Base-by-base conservation (phyloP, 2,113 vertebrate species). In the Riparia riparia region DNA sequence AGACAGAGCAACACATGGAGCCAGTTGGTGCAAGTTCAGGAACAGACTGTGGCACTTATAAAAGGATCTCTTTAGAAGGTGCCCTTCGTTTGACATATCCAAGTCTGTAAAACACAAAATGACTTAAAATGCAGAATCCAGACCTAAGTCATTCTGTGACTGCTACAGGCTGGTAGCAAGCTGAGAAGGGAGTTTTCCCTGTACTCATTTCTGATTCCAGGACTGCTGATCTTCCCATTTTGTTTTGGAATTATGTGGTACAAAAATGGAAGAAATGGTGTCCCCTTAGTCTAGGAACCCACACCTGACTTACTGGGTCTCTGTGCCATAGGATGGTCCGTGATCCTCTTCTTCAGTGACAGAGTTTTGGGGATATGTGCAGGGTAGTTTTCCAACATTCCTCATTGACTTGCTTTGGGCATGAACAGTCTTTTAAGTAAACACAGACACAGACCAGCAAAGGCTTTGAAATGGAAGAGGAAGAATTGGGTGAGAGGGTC, bases 1-100 rank as follows among this genome's bases (percentile, higher is more conserved):
- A 94, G 95, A 73, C 44, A 77, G 74, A 91, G 84, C 50, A 89
- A 86, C 93, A 83, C 22, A 45, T 64, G 87, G 74, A 95, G 65
- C 66, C 87, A 93, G 54, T 65, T 94, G 84, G 82, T 96, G 50
- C 0, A 1, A 83, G 79, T 45, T 92, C 82, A 51, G 1, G 13
- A 69, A 31, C 63, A 88, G 73, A 63, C 29, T 32, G 63, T 79
- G 47, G 47, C 73, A 93, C 26, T 56, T 80, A 26, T 49, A 94
- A 96, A 82, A 21, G 5, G 28, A 88, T 77, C 9, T 70, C 17
- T 88, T 60, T 32, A 44, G 34, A 1, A 24, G 47, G 51, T 83
- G 47, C 51, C 86, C 54, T 77, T 82, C 74, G 31, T 90, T 69
- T 70, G 85, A 57, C 39, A 53, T 70, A 83, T 49, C 71, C 92